Conservation (phyloP, 1,140 invertebrate genomes). For the Drosophila dunni region DNA sequence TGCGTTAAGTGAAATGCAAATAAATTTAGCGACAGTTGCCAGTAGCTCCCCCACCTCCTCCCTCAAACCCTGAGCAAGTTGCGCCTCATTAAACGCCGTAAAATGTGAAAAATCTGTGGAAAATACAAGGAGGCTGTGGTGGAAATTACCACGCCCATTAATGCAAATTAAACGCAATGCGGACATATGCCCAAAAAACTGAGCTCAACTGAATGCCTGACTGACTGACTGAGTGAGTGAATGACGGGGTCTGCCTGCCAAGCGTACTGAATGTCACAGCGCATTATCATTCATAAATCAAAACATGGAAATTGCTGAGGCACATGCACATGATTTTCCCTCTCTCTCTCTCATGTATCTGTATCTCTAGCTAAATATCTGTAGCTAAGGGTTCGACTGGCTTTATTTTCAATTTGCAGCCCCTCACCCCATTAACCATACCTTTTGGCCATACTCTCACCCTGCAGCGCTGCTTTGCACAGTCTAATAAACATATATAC, state of each 20-base stretch:
- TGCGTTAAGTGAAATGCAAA: conserved; percentile 42
- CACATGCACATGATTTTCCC: conserved; percentile 27
- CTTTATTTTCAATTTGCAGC: conserved; percentile 42
- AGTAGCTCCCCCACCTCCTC: neutral
- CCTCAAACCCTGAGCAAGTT: conserved; percentile 35
- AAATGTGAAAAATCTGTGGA: conserved; percentile 30
- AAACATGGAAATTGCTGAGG: conserved; percentile 72
- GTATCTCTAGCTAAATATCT: neutral
- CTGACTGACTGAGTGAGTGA: conserved; percentile 10
- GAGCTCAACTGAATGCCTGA: neutral
- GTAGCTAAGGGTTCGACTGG: conserved; percentile 2
- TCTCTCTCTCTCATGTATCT: neutral
- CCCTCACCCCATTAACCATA: neutral
- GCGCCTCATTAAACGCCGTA: conserved; percentile 68
- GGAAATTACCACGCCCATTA: conserved; percentile 80
- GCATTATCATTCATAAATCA: conserved; percentile 84
- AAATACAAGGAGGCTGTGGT: conserved; percentile 35
- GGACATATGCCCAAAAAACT: conserved; percentile 75
- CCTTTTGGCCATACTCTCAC: neutral
- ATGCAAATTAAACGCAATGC: conserved; percentile 84
- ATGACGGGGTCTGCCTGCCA: neutral
- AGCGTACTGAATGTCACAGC: conserved; percentile 68
- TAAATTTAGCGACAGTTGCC: conserved; percentile 63
- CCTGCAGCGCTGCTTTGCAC: neutral
- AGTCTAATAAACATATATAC: conserved; percentile 73